phyloP scores from a whole-genome alignment of 2,113 vertebrate genomes.

The Stictonetta naevosa region DNA sequence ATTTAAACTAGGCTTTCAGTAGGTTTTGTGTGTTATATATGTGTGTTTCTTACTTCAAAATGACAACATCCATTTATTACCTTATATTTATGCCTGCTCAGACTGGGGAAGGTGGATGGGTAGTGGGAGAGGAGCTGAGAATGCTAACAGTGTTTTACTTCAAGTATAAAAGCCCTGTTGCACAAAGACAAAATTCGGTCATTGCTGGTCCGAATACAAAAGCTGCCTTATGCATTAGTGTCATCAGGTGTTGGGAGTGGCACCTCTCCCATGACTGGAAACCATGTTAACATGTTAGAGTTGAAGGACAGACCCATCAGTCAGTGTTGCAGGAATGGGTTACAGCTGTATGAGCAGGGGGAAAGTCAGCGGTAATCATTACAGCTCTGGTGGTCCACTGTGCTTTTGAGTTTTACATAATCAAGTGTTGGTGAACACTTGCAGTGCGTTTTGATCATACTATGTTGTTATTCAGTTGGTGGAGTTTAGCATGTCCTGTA shows the following conservation, averaged over 20 bases:
- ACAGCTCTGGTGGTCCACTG: background rate
- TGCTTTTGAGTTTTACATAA: background rate
- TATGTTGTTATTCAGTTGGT: background rate
- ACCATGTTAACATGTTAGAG: background rate
- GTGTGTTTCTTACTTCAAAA: conserved; percentile 28
- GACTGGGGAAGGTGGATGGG: background rate
- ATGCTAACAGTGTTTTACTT: background rate
- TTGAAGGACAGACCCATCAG: background rate
- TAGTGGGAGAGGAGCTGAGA: background rate
- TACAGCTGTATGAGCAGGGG: background rate
- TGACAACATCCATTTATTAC: background rate
- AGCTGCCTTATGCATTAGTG: background rate
- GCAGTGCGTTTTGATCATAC: conserved; percentile 5
- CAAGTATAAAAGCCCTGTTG: conserved; percentile 20
- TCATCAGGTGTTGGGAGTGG: background rate
- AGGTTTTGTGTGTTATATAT: conserved; percentile 12
- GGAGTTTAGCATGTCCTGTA: conserved; percentile 8
- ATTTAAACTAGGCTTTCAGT: conserved; percentile 6
- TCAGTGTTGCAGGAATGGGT: background rate
- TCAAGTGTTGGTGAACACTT: background rate
- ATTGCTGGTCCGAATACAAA: conserved; percentile 12
- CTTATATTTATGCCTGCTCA: conserved; percentile 21
- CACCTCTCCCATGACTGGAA: background rate
- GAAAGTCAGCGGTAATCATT: background rate
- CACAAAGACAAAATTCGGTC: conserved; percentile 7